Base-by-base conservation (phyloP, 2,797 vertebrate species). In the Gallinago nigripennis region DNA sequence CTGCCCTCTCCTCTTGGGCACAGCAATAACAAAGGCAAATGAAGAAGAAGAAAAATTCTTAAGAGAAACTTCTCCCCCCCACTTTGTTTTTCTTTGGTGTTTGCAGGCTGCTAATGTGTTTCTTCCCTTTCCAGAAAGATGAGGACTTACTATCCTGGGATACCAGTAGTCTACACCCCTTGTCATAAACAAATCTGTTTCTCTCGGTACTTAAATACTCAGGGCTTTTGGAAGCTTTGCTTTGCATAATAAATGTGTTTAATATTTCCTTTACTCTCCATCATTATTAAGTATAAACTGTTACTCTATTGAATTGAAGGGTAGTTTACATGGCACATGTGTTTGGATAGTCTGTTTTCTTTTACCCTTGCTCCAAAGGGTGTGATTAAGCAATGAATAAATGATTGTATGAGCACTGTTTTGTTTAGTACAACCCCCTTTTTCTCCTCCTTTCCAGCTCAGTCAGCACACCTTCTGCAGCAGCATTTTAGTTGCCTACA, bases 281-380 rank as follows among this genome's bases (percentile, higher is more conserved):
- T 77, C 84, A 57, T 78, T 90, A 45, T 64, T 66, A 80, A 79
- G 73, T 84, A 53, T 92, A 86, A 96, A 84, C 89, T 90, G 83
- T 94, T 80, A 11, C 53, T 65, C 90, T 66, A 1, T 56, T 76
- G 51, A 70, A 69, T 82, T 86, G 65, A 87, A 92, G 87, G 82
- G 43, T 70, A 33, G 95, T 50, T 96, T 95, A 86, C 78, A 92
- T 16, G 61, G 65, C 69, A 19, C 60, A 88, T 65, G 3, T 45
- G 23, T 77, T 79, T 58, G 8, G 86, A 85, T 86, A 80, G 79
- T 66, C 84, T 94, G 80, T 84, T 94, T 88, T 94, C 88, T 66
- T 66, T 89, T 76, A 63, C 53, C 15, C 0, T n/a, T 23, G 16
- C 84, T 95, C 86, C 1, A 11, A 79, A 86, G 70, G 71, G 45